These are phyloP conservation scores for Drosophila rellima DNA, from an alignment of 2,888 invertebrate genomes.

Conservation along the genomic window DNA sequence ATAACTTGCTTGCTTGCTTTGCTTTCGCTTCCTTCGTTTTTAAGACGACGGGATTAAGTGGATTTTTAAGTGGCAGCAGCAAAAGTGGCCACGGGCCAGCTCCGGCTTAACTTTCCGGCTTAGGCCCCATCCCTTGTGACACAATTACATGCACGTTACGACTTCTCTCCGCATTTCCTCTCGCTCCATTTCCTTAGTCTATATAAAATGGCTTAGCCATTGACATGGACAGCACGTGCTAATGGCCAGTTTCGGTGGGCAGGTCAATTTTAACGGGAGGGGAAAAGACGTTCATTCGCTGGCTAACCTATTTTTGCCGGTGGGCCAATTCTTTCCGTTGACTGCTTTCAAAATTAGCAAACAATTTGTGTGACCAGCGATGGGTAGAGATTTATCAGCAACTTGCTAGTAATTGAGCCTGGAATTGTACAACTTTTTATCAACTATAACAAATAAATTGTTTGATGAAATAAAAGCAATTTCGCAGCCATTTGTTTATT, in stretches of 20 bases:
- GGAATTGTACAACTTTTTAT: slow-evolving; percentile 10
- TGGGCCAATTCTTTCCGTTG: slow-evolving; percentile 37
- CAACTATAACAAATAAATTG: not conserved
- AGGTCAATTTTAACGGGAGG: not conserved
- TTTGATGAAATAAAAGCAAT: slow-evolving; percentile 3
- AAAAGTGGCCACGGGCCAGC: slow-evolving; percentile 75
- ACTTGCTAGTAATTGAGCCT: slow-evolving; percentile 10
- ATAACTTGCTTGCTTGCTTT: slow-evolving; percentile 34
- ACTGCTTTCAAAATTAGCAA: slow-evolving; percentile 55
- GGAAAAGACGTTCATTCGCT: slow-evolving; percentile 11
- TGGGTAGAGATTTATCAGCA: slow-evolving; percentile 31
- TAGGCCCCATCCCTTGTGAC: slow-evolving; percentile 61
- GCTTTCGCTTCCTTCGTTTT: slow-evolving; percentile 33
- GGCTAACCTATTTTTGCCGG: slow-evolving; percentile 27
- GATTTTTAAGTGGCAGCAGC: slow-evolving; percentile 79
- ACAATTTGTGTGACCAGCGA: slow-evolving; percentile 42
- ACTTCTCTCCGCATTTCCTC: not conserved
- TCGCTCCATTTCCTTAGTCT: slow-evolving; percentile 5
- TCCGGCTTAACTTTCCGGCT: slow-evolving; percentile 67
- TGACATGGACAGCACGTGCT: slow-evolving; percentile 77
- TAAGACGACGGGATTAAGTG: slow-evolving; percentile 75
- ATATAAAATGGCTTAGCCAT: slow-evolving; percentile 62
- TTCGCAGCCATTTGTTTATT: not conserved
- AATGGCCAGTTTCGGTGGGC: slow-evolving; percentile 65
- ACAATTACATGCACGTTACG: slow-evolving; percentile 76